Base-by-base conservation (phyloP, 1,140 invertebrate genomes). In the Hestina assimilis region DNA sequence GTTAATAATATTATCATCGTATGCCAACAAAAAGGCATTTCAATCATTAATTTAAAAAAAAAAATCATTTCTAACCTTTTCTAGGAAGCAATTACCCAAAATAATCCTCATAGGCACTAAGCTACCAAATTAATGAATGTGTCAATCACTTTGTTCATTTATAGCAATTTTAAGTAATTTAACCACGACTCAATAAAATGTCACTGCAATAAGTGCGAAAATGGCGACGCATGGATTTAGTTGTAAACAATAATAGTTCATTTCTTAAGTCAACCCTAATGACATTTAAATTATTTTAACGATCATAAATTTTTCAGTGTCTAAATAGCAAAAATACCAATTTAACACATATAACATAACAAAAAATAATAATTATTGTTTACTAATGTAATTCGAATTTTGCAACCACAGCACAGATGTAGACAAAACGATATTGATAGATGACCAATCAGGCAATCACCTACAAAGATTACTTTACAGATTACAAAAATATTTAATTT, bases 131-230 rank as follows among this genome's bases (percentile, higher is more conserved):
- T 24, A 24, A 24, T n/a, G n/a, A 20, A 41, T 23, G 23, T 42
- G 23, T 42, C 20, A 42, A 28, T 40, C 24, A 41, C 58, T 47
- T 43, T 42, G 33, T 48, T 43, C 9, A 26, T 52, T 52, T 52
- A 41, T 41, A 42, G 48, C 12, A 47, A 29, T 54, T 48, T 60
- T 59, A n/a, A n/a, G n/a, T n/a, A n/a, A n/a, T 41, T 59, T 12
- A 59, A 42, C 40, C 56, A 59, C 40, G 47, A 59, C 29, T 29
- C 21, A 31, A 23, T 52, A 59, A 46, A 58, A 50, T 62, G 53
- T 57, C 59, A 56, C 40, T 70, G 65, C 67, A 70, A 69, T 72
- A 70, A 72, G 69, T 81, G 71, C 72, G 76, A 83, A 81, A 81
- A 83, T 83, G 80, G 80, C 80, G 78, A 78, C 67, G 64, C 64